phyloP scores from a whole-genome alignment of 1,140 invertebrate genomes.

The Ectropis grisescens region DNA sequence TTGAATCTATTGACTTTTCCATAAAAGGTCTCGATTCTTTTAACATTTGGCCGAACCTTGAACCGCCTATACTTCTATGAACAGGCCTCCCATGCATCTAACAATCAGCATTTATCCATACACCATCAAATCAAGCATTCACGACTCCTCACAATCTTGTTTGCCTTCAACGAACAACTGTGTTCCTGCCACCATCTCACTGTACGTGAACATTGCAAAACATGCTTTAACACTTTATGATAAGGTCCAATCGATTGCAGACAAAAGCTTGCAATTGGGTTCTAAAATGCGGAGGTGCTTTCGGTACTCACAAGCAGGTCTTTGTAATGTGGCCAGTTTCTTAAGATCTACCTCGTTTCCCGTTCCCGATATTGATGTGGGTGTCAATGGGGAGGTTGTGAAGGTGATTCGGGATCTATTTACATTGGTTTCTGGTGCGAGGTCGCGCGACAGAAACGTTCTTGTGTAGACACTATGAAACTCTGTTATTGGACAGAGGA shows the following conservation, averaged over 20 bases:
- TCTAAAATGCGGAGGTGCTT: constrained; percentile 52
- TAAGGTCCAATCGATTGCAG: constrained; percentile 4
- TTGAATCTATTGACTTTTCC: no score
- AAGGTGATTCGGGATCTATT: constrained; percentile 13
- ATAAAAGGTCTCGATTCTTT: no score
- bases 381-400: constrained; percentile 10
- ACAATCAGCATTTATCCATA: constrained; percentile 22
- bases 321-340: constrained; percentile 44
- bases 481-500: constrained; percentile 50
- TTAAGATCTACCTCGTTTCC: constrained; percentile 23
- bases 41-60: no score
- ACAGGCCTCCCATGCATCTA: constrained; percentile 10
- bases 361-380: constrained; percentile 10
- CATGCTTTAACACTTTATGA: constrained; percentile 13
- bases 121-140: constrained; percentile 36
- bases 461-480: constrained; percentile 47
- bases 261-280: constrained; percentile 25
- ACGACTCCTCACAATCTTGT: constrained; percentile 42
- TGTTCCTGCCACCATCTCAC: constrained; percentile 7
- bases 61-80: neutral
- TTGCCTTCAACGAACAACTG: constrained; percentile 44
- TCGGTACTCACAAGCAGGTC: constrained; percentile 44
- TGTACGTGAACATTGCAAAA: constrained; percentile 19
- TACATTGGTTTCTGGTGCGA: constrained; percentile 26
- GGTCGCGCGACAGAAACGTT: constrained; percentile 46